phyloP scores from a whole-genome alignment of 2,888 invertebrate species.

The Melinopterus prodromus region DNA sequence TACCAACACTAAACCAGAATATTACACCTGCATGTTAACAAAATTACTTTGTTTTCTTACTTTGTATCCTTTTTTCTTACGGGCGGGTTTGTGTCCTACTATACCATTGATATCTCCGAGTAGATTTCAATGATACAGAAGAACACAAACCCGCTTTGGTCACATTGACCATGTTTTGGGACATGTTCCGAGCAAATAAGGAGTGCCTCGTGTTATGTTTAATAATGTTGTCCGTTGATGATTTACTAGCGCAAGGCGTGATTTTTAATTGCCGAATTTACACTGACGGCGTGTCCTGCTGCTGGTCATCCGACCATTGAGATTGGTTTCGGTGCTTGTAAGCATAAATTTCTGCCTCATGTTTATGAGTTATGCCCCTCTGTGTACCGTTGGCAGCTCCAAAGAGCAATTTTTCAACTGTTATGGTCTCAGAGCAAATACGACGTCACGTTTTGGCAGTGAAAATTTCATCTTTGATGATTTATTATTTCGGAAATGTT shows the following conservation, averaged over 20 bases:
- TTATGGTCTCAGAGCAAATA: not conserved
- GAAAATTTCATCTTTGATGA: not conserved
- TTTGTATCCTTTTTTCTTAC: no score
- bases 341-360: not conserved
- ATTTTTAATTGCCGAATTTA: not conserved
- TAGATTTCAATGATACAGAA: no score
- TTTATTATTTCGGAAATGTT: not conserved
- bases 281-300: not conserved
- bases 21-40: no score
- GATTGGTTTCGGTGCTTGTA: not conserved
- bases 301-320: not conserved
- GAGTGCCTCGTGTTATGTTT: not conserved
- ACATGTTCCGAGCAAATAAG: not conserved
- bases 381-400: not conserved
- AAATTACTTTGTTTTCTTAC: no score
- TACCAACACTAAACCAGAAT: no score
- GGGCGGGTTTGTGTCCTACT: no score
- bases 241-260: not conserved
- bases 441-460: not conserved
- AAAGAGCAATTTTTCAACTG: not conserved
- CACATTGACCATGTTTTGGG: not conserved
- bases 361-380: not conserved
- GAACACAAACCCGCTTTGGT: not conserved
- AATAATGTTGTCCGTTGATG: conserved; percentile 4
- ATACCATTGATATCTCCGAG: no score